Evolutionary conservation across 2,888 invertebrate species (phyloP).

Genomic region (Agonopterix subpropinquella): DNA sequence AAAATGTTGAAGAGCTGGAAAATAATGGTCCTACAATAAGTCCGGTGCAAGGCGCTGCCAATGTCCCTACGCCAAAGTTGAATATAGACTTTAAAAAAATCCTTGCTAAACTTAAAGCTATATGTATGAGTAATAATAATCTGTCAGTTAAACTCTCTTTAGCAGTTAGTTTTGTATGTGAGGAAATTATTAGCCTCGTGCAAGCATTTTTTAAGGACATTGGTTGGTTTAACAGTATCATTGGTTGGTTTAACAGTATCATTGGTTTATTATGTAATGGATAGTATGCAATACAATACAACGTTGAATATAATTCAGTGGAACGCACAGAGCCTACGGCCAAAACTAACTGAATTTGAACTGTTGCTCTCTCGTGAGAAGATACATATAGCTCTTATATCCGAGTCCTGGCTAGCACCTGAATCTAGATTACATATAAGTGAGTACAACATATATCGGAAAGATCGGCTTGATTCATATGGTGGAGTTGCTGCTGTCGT

Average conservation of each 20-base stretch:
- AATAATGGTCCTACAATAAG: too few species aligned
- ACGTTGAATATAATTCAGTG: slow-evolving; percentile 7
- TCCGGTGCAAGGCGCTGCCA: too few species aligned
- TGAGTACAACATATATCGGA: slow-evolving; percentile 9
- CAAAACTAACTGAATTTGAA: slow-evolving; percentile 6
- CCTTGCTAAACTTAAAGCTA: too few species aligned
- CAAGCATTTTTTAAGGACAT: too few species aligned
- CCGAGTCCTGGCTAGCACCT: slow-evolving; percentile 14
- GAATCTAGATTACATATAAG: slow-evolving; percentile 2
- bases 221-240: too few species aligned
- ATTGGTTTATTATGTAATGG: not conserved
- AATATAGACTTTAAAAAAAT: too few species aligned
- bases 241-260: not conserved
- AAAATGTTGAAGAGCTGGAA: too few species aligned
- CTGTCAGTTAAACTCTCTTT: too few species aligned
- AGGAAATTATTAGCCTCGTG: too few species aligned
- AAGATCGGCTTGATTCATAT: slow-evolving; percentile 9
- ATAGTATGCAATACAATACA: not conserved
- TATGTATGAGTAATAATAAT: too few species aligned
- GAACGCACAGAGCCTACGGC: slow-evolving; percentile 9
- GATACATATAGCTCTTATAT: slow-evolving; percentile 13
- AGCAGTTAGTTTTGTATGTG: too few species aligned
- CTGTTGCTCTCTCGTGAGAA: slow-evolving; percentile 5
- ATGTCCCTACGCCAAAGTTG: too few species aligned
- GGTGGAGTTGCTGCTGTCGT: slow-evolving; percentile 12